Evolutionary conservation across 2,888 invertebrate genomes (phyloP).

Genomic region (Conistra vaccinii): DNA sequence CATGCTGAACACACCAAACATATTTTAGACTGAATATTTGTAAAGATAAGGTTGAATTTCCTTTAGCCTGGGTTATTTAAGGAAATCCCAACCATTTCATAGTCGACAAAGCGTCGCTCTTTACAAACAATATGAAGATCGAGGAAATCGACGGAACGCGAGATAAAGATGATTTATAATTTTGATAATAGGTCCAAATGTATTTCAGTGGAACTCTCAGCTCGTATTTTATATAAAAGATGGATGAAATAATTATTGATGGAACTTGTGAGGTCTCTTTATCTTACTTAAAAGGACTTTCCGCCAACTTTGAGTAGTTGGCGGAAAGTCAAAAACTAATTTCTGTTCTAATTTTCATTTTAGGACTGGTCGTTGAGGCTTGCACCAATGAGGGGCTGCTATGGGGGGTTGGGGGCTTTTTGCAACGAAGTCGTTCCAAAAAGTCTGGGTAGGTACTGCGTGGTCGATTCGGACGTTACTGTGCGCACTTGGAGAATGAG

Average conservation of each 20-base stretch:
- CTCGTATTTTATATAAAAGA: conserved; percentile 52
- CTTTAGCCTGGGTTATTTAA: neutral
- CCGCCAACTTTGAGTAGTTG: no score
- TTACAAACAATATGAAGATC: conserved; percentile 58
- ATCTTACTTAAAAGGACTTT: conserved; percentile 9
- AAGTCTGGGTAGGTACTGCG: no score
- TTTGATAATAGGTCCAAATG: conserved; percentile 73
- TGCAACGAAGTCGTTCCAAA: neutral
- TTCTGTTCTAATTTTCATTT: neutral
- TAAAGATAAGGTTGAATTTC: neutral
- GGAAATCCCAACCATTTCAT: conserved; percentile 62
- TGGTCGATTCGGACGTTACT: neutral
- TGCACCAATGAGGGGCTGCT: no score
- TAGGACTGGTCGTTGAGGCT: no score
- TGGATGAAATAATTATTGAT: conserved; percentile 34
- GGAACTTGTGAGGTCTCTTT: conserved; percentile 17
- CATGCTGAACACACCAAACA: neutral
- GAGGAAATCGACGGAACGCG: conserved; percentile 72
- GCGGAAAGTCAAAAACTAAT: neutral
- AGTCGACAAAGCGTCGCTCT: conserved; percentile 68
- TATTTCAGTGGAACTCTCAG: conserved; percentile 63
- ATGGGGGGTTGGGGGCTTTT: no score
- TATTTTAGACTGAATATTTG: conserved; percentile 5
- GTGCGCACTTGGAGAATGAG: neutral
- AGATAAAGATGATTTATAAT: conserved; percentile 80